Conservation (phyloP, 2,888 invertebrate species). For the Synanthedon formicaeformis region DNA sequence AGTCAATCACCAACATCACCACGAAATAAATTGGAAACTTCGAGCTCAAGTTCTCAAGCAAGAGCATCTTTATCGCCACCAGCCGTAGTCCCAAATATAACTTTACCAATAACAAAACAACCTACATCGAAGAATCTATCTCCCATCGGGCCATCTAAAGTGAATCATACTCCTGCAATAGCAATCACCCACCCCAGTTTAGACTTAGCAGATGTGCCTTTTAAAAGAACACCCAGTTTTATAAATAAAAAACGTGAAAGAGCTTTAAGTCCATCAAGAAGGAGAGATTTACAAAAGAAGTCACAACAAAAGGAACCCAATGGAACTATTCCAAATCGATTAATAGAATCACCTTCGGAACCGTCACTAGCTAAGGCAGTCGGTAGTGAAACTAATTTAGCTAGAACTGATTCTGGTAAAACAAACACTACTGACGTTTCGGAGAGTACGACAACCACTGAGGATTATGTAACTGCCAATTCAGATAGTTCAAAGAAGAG, state of each 20-base stretch:
- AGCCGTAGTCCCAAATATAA: constrained; percentile 54
- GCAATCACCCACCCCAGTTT: constrained; percentile 70
- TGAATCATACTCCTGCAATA: constrained; percentile 64
- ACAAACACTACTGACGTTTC: constrained; percentile 82
- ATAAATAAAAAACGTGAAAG: constrained; percentile 64
- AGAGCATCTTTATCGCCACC: constrained; percentile 58
- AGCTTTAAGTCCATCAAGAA: constrained; percentile 62
- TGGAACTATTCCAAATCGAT: constrained; percentile 47
- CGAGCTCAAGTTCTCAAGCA: constrained; percentile 41
- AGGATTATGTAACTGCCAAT: constrained; percentile 90
- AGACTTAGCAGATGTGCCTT: constrained; percentile 59
- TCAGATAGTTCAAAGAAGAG: constrained; percentile 79
- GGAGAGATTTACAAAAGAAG: constrained; percentile 58
- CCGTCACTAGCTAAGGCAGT: constrained; percentile 38
- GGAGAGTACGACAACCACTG: constrained; percentile 88
- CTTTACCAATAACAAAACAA: constrained; percentile 60
- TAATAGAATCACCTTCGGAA: constrained; percentile 47
- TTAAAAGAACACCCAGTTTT: constrained; percentile 61
- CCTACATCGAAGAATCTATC: constrained; percentile 47
- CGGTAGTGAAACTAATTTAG: constrained; percentile 63
- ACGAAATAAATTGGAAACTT: constrained; percentile 59
- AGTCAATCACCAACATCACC: constrained; percentile 67
- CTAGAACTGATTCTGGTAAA: constrained; percentile 79
- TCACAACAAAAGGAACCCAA: constrained; percentile 53
- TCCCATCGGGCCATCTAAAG: constrained; percentile 35